Conservation (phyloP, 2,888 invertebrate species). For the Rhagium mordax region DNA sequence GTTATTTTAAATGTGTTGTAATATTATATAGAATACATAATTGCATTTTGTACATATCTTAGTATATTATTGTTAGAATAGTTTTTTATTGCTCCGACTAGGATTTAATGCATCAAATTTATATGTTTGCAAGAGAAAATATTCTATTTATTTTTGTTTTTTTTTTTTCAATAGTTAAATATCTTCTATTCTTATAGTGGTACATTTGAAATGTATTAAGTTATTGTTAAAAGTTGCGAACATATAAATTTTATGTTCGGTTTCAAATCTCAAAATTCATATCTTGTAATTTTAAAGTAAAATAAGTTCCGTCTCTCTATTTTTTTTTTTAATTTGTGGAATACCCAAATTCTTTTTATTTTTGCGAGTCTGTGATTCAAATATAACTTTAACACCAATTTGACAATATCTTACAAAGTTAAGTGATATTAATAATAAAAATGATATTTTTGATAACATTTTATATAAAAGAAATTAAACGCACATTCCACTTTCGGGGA, state of each 20-base stretch:
- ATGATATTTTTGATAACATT: slow-evolving; percentile 53
- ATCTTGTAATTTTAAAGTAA: slow-evolving; percentile 39
- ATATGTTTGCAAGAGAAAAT: slow-evolving; percentile 43
- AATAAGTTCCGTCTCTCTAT: slow-evolving; percentile 46
- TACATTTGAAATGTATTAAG: slow-evolving; percentile 31
- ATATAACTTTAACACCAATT: slow-evolving; percentile 52
- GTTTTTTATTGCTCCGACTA: slow-evolving; percentile 48
- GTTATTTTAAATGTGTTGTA: slow-evolving; percentile 61
- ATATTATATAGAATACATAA: slow-evolving; percentile 61
- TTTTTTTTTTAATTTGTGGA: slow-evolving; percentile 37
- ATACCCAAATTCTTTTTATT: slow-evolving; percentile 36
- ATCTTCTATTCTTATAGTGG: slow-evolving; percentile 13
- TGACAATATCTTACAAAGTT: slow-evolving; percentile 49
- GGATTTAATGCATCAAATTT: slow-evolving; percentile 39
- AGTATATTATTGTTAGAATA: slow-evolving; percentile 52
- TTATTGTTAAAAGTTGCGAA: slow-evolving; percentile 39
- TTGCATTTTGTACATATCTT: slow-evolving; percentile 53
- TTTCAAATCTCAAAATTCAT: slow-evolving; percentile 39
- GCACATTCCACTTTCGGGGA: slow-evolving; percentile 53
- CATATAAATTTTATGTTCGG: slow-evolving; percentile 34
- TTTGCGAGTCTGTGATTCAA: slow-evolving; percentile 64
- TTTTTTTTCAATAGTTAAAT: slow-evolving; percentile 20
- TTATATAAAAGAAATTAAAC: slow-evolving; percentile 34
- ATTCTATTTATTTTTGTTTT: slow-evolving; percentile 42
- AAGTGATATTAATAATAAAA: slow-evolving; percentile 51